Conservation (phyloP, 1,140 invertebrate species). For the Aphis gossypii region DNA sequence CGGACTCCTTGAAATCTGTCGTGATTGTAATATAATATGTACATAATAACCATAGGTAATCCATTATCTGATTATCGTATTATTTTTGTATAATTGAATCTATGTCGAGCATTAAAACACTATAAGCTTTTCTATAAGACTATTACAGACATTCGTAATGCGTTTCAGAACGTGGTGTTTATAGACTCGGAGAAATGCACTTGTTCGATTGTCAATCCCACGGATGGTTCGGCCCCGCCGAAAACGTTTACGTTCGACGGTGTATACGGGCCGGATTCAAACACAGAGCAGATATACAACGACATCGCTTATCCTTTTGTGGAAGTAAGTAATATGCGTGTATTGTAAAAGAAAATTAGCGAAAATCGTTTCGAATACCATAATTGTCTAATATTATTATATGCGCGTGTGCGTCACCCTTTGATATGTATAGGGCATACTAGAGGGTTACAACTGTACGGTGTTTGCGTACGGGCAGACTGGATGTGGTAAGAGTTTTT, state of each 20-base stretch:
- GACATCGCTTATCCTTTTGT: constrained; percentile 77
- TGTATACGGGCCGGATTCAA: constrained; percentile 67
- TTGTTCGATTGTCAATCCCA: constrained; percentile 70
- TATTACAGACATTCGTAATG: not conserved
- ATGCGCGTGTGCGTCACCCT: not conserved
- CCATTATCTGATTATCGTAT: not conserved
- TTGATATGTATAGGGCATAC: constrained; percentile 71
- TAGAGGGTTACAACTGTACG: constrained; percentile 88
- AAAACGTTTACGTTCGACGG: constrained; percentile 83
- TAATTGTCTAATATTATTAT: not conserved
- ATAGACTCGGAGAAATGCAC: constrained; percentile 71
- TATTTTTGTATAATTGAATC: not conserved
- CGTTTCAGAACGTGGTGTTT: constrained; percentile 73
- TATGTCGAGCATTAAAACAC: too few species aligned
- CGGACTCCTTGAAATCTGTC: not conserved
- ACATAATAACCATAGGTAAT: not conserved
- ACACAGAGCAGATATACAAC: constrained; percentile 75
- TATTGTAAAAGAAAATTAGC: not conserved
- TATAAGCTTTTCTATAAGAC: not conserved
- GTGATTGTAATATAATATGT: too few species aligned
- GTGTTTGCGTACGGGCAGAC: constrained; percentile 91
- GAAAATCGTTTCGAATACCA: not conserved
- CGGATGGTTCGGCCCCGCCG: constrained; percentile 69
- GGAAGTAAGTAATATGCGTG: constrained; percentile 64
- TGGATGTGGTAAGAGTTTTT: constrained; percentile 82